phyloP scores from a whole-genome alignment of 2,888 invertebrate species.

The Gortyna flavago region DNA sequence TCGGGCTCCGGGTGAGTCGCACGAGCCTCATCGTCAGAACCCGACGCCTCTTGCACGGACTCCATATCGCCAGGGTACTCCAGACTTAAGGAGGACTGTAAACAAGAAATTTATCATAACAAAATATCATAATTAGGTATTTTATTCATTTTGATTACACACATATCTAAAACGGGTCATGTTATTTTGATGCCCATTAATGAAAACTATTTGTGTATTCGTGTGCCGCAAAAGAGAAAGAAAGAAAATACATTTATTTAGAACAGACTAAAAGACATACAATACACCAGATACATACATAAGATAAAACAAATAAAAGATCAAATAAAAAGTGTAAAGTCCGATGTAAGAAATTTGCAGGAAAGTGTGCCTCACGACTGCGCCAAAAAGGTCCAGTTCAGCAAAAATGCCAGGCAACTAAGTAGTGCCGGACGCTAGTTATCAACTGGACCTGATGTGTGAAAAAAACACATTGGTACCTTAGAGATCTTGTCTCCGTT shows the following conservation, averaged over 20 bases:
- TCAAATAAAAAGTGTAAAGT: no score
- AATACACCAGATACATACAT: no score
- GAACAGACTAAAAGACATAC: no score
- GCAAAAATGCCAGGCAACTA: no score
- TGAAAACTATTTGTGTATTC: not conserved
- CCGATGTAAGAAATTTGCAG: no score
- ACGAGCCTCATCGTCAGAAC: conserved; percentile 71
- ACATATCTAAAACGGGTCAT: not conserved
- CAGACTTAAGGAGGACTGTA: conserved; percentile 81
- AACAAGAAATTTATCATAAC: not conserved
- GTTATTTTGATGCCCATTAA: not conserved
- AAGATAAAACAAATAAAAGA: no score
- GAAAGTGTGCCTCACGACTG: no score
- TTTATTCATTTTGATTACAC: not conserved
- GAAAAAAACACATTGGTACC: conserved; percentile 30
- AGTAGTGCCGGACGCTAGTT: no score
- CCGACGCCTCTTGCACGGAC: conserved; percentile 67
- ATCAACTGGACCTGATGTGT: not conserved
- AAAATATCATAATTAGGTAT: not conserved
- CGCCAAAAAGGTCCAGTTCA: no score
- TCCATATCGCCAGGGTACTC: conserved; percentile 73
- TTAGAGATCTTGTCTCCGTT: conserved; percentile 74
- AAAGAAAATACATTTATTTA: no score
- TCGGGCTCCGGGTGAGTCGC: conserved; percentile 91
- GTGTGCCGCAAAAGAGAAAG: not conserved